Evolutionary conservation across 2,888 invertebrate species (phyloP).

Genomic region (Formica aserva): DNA sequence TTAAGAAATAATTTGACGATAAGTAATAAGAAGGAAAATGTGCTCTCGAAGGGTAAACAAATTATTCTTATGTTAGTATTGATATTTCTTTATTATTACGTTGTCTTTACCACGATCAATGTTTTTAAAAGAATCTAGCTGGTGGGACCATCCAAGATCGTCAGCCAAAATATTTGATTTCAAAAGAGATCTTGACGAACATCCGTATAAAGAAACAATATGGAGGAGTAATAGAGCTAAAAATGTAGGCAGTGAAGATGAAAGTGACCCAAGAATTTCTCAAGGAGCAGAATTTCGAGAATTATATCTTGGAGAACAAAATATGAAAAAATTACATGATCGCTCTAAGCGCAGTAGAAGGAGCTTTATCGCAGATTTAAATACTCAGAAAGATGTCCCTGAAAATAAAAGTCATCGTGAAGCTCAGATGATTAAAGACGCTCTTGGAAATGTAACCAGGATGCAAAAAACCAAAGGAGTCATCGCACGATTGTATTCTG

Average conservation of each 20-base stretch:
- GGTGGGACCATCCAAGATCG: constrained; percentile 52
- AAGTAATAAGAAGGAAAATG: constrained; percentile 29
- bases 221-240: constrained; percentile 64
- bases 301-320: constrained; percentile 55
- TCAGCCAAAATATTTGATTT: constrained; percentile 22
- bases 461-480: neutral
- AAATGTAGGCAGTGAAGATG: constrained; percentile 40
- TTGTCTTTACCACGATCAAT: neutral
- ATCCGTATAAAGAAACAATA: constrained; percentile 30
- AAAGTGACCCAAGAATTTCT: constrained; percentile 55
- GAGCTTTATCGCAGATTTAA: constrained; percentile 1
- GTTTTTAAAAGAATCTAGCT: constrained; percentile 29
- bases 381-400: neutral
- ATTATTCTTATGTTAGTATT: neutral
- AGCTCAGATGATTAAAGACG: neutral
- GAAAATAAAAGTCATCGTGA: neutral
- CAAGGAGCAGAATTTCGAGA: constrained; percentile 61
- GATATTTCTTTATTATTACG: neutral
- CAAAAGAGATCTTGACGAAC: constrained; percentile 34
- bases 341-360: constrained; percentile 64
- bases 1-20: constrained; percentile 70
- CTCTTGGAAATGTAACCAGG: neutral
- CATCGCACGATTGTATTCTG: neutral
- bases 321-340: constrained; percentile 28
- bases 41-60: neutral